Evolutionary conservation across 2,888 invertebrate species (phyloP), one percentile per base, ranked within the genome.

Genomic region (Hemithea aestivaria): DNA sequence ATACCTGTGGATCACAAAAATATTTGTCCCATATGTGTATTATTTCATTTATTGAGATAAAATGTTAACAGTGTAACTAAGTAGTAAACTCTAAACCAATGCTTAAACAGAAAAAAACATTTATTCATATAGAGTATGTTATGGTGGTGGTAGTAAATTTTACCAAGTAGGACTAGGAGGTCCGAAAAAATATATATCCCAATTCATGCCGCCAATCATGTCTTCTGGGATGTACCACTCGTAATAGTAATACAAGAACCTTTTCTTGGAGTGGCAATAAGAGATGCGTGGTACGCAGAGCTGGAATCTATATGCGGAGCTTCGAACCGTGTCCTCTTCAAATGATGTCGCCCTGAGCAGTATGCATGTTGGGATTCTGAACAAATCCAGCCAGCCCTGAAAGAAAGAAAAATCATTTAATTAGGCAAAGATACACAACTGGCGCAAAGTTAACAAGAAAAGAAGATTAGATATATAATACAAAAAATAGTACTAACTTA

Each of bases 301-400:
- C 44, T 77, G 77, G 43, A 79, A 78, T 8, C 56, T 56, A 41
- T 58, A 76, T 0, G 72, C 39, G 0, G 76, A 74, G 22, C 58
- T 64, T 4, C 67, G 53, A 11, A 75, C 64, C 6, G 48, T 16
- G 10, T 79, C 66, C 1, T 42, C 36, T 26, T 60, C 57, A 20
- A 53, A 63, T 0, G 75, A 32, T 0, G 31, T 53, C 0, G 61
- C 73, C 45, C 66, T 60, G 0, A 80, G 21, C 3, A 66, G 7
- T 0, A 78, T 74, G 45, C 81, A 81, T 0, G 66, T 71, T 1
- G 81, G 81, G n/a, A 80, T 70, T 40, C 75, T 65, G 1, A 29
- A 20, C 7, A 73, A 9, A 10, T 66, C 34, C 2, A 80, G 10
- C 77, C 78, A 80, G 7, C 70, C 77, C 81, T 81, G 58, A 11